Base-by-base conservation (phyloP, 2,113 vertebrate genomes). In the Paramisgurnus dabryanus region DNA sequence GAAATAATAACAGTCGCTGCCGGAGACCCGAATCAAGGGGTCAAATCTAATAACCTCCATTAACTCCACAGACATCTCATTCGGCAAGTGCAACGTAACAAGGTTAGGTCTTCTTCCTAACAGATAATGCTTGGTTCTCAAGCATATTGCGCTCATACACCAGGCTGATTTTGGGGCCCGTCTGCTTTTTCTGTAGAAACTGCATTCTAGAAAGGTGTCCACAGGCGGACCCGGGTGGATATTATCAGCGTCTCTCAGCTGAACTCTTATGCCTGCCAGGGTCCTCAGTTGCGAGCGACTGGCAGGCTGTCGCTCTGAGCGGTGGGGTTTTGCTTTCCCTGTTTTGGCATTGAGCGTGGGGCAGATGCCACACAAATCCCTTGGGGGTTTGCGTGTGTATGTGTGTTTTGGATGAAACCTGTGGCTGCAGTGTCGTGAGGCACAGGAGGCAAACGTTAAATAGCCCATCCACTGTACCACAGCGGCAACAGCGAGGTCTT, bases 191-290 rank as follows among this genome's bases (percentile, higher is more conserved):
- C 12, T 7, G 34, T n/a, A 79, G 61, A 80, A 82, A 72, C 53
- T 17, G 34, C 63, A 73, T 65, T 67, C 80, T 71, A 80, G 77
- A 61, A 81, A 82, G 47, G 72, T 72, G 57, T 79, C 73, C 67
- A 78, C 69, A 64, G 53, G 76, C 85, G 67, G 80, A 84, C 90
- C 88, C 90, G 60, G 87, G 89, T 89, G 90, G 89, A 91, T 93
- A 89, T 89, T 91, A 92, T 93, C 91, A 88, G 88, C 68, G 76
- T 69, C 85, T 84, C 88, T 92, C 92, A 93, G 91, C 90, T 92
- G 90, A 93, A 87, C 86, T 85, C 73, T 81, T 76, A 84, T 85
- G 88, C 85, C 86, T 84, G 89, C 90, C 90, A 89, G 80, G 85
- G 88, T 88, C 88, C 88, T 85, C 66, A 80, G 87, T n/a, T 47